These are phyloP conservation scores for Acronicta leporina DNA, from an alignment of 2,888 invertebrate genomes.

Conservation along the genomic window DNA sequence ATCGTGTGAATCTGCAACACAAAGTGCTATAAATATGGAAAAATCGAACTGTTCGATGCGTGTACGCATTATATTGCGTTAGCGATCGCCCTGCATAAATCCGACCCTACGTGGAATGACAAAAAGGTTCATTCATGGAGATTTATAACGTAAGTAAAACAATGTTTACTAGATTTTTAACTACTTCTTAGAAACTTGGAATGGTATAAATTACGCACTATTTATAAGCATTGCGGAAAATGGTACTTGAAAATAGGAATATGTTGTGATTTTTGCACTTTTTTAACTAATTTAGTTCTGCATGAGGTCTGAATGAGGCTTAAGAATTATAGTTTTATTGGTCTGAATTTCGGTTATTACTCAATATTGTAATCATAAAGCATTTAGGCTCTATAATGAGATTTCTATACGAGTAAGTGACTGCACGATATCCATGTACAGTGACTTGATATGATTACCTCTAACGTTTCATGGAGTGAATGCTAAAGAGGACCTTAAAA, in stretches of 20 bases:
- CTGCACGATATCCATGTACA: not conserved
- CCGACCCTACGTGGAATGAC: slow-evolving; percentile 68
- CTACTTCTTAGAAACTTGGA: slow-evolving; percentile 66
- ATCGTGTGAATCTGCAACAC: slow-evolving; percentile 64
- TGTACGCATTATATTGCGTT: slow-evolving; percentile 60
- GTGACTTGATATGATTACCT: slow-evolving; percentile 16
- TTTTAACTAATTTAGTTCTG: not conserved
- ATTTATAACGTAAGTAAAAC: slow-evolving; percentile 73
- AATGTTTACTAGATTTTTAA: slow-evolving; percentile 63
- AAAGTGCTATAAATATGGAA: slow-evolving; percentile 69
- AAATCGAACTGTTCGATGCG: slow-evolving; percentile 51
- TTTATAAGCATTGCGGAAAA: slow-evolving; percentile 28
- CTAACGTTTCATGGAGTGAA: slow-evolving; percentile 23
- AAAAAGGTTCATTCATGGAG: slow-evolving; percentile 78
- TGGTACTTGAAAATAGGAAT: slow-evolving; percentile 1
- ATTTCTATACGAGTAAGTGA: not conserved
- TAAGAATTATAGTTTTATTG: too few relatives aligned
- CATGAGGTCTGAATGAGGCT: too few relatives aligned
- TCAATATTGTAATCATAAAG: not conserved
- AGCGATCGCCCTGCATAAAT: slow-evolving; percentile 60
- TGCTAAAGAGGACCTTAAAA: slow-evolving; percentile 32
- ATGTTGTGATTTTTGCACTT: not conserved
- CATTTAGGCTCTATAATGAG: too few relatives aligned
- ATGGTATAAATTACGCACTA: slow-evolving; percentile 25
- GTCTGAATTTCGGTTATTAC: not conserved